These are phyloP conservation scores for Tetragonula carbonaria DNA, from an alignment of 2,888 invertebrate species.

Conservation along the genomic window DNA sequence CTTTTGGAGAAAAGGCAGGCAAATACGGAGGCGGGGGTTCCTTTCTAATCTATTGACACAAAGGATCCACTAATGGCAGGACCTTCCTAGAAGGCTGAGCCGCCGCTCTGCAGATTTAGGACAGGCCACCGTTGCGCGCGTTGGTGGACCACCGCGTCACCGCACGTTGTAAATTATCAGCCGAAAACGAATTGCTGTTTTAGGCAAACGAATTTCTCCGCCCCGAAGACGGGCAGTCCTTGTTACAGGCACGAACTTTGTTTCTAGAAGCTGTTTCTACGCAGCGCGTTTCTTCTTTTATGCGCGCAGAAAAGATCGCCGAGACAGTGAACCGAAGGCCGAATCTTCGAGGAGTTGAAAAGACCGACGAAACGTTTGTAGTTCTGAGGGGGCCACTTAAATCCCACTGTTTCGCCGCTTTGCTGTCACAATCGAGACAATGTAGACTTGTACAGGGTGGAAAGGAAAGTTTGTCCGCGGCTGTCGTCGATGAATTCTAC, in stretches of 20 bases:
- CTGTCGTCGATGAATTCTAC: no score
- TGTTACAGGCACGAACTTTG: not conserved
- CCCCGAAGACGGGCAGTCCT: constrained; percentile 19
- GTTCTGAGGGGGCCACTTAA: no score
- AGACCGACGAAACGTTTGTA: no score
- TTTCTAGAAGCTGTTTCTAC: not conserved
- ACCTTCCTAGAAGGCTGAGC: constrained; percentile 51
- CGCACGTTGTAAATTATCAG: constrained; percentile 58
- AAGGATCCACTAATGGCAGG: constrained; percentile 53
- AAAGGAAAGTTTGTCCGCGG: no score
- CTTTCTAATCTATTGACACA: constrained; percentile 67
- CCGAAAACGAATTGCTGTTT: constrained; percentile 63
- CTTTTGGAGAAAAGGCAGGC: not conserved
- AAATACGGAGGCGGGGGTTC: constrained; percentile 36
- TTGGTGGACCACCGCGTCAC: constrained; percentile 18
- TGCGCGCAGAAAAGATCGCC: not conserved
- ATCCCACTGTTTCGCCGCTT: no score
- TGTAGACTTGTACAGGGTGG: no score
- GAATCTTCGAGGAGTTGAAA: not conserved
- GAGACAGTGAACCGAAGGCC: not conserved
- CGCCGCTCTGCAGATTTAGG: constrained; percentile 53
- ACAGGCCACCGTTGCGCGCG: not conserved
- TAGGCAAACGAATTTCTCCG: constrained; percentile 24
- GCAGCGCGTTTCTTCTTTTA: not conserved
- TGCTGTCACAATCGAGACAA: no score